Evolutionary conservation across 2,888 invertebrate genomes (phyloP), one percentile per base, ranked within the genome.

Genomic region (Esperia sulphurella): DNA sequence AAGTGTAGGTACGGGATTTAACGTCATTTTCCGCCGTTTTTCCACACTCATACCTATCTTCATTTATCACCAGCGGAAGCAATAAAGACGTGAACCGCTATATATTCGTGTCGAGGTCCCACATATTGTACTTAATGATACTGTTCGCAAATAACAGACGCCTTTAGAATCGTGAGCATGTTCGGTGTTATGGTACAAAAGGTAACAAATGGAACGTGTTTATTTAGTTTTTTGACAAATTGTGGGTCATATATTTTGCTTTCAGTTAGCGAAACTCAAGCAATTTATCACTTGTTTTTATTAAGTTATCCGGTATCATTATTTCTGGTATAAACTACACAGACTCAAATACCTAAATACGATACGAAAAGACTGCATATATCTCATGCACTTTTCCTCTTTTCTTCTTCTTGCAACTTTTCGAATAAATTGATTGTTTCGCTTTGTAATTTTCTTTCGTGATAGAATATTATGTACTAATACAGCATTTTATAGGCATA

Each of bases 81-180:
- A 83, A 80, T 81, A 82, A 80, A 74, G 74, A 70, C 58, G 62
- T 63, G 58, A 64, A 58, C 61, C 58, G 63, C 63, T 58, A 75
- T 82, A 80, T 73, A 75, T 79, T 68, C 64, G 61, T 61, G 75
- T 75, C 75, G 64, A 57, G 56, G 55, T 63, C 61, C 63, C 64
- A 62, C 68, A 68, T 71, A 70, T 71, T 71, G 70, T 69, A 63
- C 70, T 68, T 80, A 79, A 80, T 79, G 76, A 78, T 69, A 75
- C 70, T 58, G 68, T 74, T 68, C 63, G 59, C 68, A 72, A 77
- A 75, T 78, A 77, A 77, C 71, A 71, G 68, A 63, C 56, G 62
- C 63, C 66, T 71, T 71, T 63, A 68, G 66, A 70, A 72, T 69
- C 67, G 68, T 68, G 66, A 60, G 71, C 73, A 68, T 65, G 73